Evolutionary conservation across 2,888 invertebrate species (phyloP), one percentile per base, ranked within the genome.

Genomic region (Nipponacmea schrenckii): DNA sequence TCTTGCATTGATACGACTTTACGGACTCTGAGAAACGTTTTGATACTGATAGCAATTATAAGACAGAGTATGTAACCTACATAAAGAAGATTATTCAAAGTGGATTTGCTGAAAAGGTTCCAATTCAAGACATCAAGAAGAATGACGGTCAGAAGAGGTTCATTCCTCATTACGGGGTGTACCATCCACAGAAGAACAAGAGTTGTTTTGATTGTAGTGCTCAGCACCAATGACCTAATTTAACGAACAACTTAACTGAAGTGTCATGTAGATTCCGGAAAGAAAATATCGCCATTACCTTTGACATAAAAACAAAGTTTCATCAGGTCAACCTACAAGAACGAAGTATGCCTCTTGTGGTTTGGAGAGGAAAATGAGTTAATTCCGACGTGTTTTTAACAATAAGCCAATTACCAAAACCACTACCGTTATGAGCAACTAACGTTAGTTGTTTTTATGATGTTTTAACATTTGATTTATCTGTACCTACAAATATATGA

Each of bases 131-230:
- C 20, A 14, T 62, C 4, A n/a, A 45, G 14, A 45, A 24, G 1
- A 45, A 66, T 1, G 67, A 75, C 20, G 70, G 71, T 63, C n/a
- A 44, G 1, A 66, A 24, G n/a, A 75, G 77, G 75, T 77, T 77
- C 68, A 24, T 78, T 3, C 78, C 74, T 26, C 68, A 69, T 20
- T 70, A 69, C 56, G 74, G 73, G n/a, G 73, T 74, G 14, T 77
- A 70, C 65, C 76, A 77, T 44, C 75, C 72, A 17, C 31, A 70
- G 45, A 77, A 77, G 45, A 8, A 71, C 26, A 70, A 70, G 48
- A n/a, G n/a, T n/a, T n/a, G n/a, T n/a, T n/a, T n/a, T n/a, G n/a
- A 44, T 78, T 72, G 71, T 50, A 70, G 75, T 1, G 75, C 75
- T 1, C 70, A 73, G 45, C 75, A 65, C 44, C 26, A 75, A 44